Evolutionary conservation across 2,113 vertebrate genomes (phyloP).

Genomic region (Cranoglanis bouderius): DNA sequence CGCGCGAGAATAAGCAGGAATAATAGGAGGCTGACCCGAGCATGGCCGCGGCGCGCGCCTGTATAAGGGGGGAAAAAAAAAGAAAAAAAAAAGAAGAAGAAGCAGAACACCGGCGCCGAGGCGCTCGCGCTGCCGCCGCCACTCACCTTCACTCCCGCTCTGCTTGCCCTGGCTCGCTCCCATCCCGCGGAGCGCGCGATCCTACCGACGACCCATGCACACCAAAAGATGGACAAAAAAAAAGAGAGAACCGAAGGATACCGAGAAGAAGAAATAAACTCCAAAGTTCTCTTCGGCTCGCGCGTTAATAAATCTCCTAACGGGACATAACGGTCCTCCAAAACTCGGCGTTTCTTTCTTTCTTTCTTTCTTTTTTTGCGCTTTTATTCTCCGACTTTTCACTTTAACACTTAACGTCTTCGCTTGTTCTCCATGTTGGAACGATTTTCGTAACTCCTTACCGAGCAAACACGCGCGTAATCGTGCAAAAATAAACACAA

Average conservation of each 20-base stretch:
- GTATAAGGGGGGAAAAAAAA: neutral
- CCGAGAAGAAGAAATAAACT: constrained; percentile 15
- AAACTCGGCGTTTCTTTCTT: neutral
- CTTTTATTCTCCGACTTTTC: neutral
- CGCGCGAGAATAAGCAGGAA: neutral
- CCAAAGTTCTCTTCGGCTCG: constrained; percentile 15
- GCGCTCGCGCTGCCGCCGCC: constrained; percentile 30
- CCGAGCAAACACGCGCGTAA: constrained; percentile 7
- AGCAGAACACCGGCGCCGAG: neutral
- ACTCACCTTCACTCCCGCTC: constrained; percentile 88
- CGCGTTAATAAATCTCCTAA: constrained; percentile 15
- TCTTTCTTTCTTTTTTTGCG: neutral
- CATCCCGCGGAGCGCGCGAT: constrained; percentile 83
- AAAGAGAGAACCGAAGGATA: neutral
- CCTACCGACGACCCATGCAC: constrained; percentile 60
- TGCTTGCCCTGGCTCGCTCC: constrained; percentile 89
- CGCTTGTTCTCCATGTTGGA: constrained; percentile 11
- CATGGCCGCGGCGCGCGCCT: constrained; percentile 35
- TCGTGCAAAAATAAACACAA: neutral
- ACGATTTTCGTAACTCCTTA: constrained; percentile 11
- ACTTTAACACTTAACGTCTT: neutral
- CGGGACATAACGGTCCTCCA: constrained; percentile 33
- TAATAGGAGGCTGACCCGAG: constrained; percentile 40
- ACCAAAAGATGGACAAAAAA: constrained; percentile 5
- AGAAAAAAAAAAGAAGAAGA: neutral